These are phyloP conservation scores for Eurois occulta DNA, from an alignment of 2,888 invertebrate species.

Conservation along the genomic window DNA sequence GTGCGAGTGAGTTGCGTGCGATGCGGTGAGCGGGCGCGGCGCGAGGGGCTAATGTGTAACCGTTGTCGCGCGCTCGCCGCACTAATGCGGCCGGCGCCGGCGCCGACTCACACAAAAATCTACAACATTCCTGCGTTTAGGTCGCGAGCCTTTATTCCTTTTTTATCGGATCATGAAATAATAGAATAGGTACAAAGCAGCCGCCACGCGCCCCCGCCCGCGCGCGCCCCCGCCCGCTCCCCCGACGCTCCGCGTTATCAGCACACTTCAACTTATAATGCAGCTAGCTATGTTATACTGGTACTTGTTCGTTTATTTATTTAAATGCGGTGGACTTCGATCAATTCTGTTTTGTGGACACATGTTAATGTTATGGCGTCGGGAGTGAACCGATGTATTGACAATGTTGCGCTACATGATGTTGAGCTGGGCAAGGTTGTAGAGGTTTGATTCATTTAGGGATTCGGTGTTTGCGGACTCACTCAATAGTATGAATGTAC, in stretches of 20 bases:
- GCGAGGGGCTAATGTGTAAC: conserved; percentile 85
- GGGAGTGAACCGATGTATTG: not conserved
- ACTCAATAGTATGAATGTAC: not conserved
- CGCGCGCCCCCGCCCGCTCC: conserved; percentile 6
- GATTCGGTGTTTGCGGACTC: no score
- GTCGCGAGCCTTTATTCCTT: conserved; percentile 84
- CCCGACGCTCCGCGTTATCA: conserved; percentile 50
- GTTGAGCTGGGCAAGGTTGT: not conserved
- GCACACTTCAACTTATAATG: conserved; percentile 63
- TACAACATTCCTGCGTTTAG: conserved; percentile 88
- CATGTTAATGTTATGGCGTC: conserved; percentile 42
- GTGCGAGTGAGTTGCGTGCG: conserved; percentile 7
- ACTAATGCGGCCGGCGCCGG: conserved; percentile 89
- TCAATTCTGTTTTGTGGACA: conserved; percentile 52
- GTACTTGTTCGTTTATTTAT: conserved; percentile 63
- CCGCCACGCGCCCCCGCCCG: conserved; percentile 69
- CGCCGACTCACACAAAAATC: conserved; percentile 86
- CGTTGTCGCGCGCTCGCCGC: conserved; percentile 80
- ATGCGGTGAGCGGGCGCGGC: conserved; percentile 57
- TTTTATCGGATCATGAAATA: conserved; percentile 88
- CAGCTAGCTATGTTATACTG: conserved; percentile 56
- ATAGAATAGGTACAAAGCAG: conserved; percentile 86
- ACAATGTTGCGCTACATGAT: not conserved
- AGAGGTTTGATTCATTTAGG: not conserved
- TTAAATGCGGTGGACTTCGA: conserved; percentile 51